phyloP scores from a whole-genome alignment of 1,140 invertebrate genomes.

The Sitodiplosis mosellana region DNA sequence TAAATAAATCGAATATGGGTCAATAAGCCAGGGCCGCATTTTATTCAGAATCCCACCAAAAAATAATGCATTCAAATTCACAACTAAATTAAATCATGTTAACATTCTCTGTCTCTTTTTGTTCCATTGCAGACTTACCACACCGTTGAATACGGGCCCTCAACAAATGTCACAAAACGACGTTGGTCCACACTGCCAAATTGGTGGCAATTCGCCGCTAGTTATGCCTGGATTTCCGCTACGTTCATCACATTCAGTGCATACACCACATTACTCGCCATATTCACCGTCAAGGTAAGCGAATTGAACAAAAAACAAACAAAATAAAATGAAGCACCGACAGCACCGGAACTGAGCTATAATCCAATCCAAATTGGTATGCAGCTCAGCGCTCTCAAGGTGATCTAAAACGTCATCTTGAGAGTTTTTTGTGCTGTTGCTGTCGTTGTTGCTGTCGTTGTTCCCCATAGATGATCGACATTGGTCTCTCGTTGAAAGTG shows the following conservation, averaged over 20 bases:
- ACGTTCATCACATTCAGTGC: slow-evolving; percentile 43
- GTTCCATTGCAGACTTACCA: background rate
- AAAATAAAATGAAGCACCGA: no score
- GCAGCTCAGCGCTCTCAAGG: no score
- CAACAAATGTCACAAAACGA: slow-evolving; percentile 26
- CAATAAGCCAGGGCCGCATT: background rate
- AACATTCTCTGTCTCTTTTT: no score
- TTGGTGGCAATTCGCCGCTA: slow-evolving; percentile 39
- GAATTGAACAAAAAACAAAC: no score
- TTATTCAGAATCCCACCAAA: background rate
- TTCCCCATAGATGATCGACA: no score
- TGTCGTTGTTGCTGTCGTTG: no score
- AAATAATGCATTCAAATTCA: background rate
- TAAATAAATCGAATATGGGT: no score
- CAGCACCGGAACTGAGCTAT: no score
- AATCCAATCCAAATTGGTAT: no score
- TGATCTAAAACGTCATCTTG: no score
- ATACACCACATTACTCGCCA: slow-evolving; percentile 55
- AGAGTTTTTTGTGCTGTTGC: no score
- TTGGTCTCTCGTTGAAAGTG: no score
- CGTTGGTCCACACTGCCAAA: slow-evolving; percentile 29
- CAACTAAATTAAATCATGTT: background rate
- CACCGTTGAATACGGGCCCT: slow-evolving; percentile 10
- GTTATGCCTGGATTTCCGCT: slow-evolving; percentile 65
- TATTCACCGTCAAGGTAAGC: slow-evolving; percentile 61